These are phyloP conservation scores for Campylorhamphus procurvoides DNA, from an alignment of 2,113 vertebrate genomes.

Conservation along the genomic window DNA sequence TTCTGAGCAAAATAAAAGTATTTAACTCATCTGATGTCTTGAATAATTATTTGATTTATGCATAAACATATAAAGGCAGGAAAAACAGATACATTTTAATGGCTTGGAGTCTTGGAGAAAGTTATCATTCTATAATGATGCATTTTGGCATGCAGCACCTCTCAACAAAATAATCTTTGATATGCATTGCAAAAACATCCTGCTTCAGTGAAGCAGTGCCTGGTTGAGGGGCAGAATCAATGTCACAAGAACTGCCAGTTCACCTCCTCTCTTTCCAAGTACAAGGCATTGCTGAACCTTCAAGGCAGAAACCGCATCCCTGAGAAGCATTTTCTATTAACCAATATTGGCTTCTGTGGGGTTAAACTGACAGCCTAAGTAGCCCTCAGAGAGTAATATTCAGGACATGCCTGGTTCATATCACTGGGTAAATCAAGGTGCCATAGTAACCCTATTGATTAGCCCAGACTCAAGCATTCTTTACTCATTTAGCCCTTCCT, in stretches of 20 bases:
- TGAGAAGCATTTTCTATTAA: neutral
- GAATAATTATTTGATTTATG: slow-evolving; percentile 23
- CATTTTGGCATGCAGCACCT: neutral
- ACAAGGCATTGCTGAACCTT: neutral
- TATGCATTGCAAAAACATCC: neutral
- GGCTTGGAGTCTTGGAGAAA: neutral
- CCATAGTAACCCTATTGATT: neutral
- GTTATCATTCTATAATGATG: neutral
- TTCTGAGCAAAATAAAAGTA: slow-evolving; percentile 37
- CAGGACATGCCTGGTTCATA: neutral
- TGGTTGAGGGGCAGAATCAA: neutral
- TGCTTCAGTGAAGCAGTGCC: neutral
- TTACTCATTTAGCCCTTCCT: neutral
- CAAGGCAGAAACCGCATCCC: neutral
- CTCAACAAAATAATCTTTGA: neutral
- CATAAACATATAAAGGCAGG: slow-evolving; percentile 13
- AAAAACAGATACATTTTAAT: slow-evolving; percentile 34
- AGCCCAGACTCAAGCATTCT: neutral
- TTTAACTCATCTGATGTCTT: slow-evolving; percentile 4
- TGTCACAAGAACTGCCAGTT: neutral
- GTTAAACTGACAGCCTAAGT: neutral
- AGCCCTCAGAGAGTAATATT: neutral
- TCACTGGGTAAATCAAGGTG: neutral
- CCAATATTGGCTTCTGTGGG: neutral
- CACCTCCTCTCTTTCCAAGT: neutral